These are phyloP conservation scores for Lepidocyrtinus sp. DNA, from an alignment of 2,888 invertebrate genomes.

Conservation along the genomic window DNA sequence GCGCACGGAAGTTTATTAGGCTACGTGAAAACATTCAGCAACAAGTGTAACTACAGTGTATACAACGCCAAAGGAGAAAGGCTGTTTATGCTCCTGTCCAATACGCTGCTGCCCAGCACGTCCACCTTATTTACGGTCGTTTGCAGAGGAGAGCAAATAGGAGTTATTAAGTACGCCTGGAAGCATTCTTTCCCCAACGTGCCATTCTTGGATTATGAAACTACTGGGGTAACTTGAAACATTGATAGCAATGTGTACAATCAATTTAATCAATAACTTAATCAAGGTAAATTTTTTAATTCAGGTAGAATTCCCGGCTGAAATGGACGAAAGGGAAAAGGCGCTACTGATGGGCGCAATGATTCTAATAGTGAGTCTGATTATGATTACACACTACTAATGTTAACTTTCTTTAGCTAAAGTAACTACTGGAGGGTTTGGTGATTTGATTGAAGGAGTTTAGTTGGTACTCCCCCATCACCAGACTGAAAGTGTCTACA, in stretches of 20 bases:
- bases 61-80: slow-evolving; percentile 38
- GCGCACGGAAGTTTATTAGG: slow-evolving; percentile 17
- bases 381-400: no score
- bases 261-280: no score
- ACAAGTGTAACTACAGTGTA: slow-evolving; percentile 39
- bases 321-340: slow-evolving; percentile 38
- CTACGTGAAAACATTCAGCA: slow-evolving; percentile 37
- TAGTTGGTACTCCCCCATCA: slow-evolving; percentile 23
- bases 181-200: slow-evolving; percentile 32
- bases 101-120: slow-evolving; percentile 15
- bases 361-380: slow-evolving; percentile 36
- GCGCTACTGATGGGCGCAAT: slow-evolving; percentile 31
- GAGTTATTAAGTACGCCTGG: slow-evolving; percentile 38
- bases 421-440: no score
- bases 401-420: no score
- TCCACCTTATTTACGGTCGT: slow-evolving; percentile 26
- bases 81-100: slow-evolving; percentile 40
- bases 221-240: slow-evolving; percentile 32
- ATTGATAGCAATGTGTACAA: no score
- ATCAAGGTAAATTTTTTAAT: not conserved
- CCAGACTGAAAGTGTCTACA: slow-evolving; percentile 6
- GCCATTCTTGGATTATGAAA: slow-evolving; percentile 37
- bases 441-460: slow-evolving; percentile 25
- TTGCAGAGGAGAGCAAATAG: slow-evolving; percentile 28
- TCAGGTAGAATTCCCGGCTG: slow-evolving; percentile 30